These are phyloP conservation scores for Thera britannica DNA, from an alignment of 2,888 invertebrate species.

Conservation along the genomic window DNA sequence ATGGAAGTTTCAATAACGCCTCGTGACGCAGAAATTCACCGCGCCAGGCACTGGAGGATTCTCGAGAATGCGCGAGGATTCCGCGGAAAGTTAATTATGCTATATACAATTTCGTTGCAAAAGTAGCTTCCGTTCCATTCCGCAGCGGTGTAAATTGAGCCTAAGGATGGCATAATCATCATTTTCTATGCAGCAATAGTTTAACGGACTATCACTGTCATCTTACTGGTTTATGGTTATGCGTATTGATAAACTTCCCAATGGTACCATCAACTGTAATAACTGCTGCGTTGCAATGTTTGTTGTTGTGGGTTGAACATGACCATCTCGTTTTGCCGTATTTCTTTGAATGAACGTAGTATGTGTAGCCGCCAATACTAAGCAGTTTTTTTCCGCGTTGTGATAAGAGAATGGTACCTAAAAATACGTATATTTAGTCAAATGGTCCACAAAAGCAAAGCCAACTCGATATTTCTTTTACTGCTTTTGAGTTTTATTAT, in stretches of 20 bases:
- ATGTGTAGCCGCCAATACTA: slow-evolving; percentile 48
- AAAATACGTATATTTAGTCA: slow-evolving; percentile 19
- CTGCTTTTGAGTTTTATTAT: no score
- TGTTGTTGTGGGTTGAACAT: slow-evolving; percentile 47
- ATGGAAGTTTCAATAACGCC: no score
- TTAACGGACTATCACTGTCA: no score
- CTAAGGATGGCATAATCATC: no score
- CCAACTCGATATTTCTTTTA: not conserved
- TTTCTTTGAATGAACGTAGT: slow-evolving; percentile 28
- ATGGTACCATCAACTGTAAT: slow-evolving; percentile 42
- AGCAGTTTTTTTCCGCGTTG: slow-evolving; percentile 49
- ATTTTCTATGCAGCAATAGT: no score
- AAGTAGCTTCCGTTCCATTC: no score
- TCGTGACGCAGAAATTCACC: no score
- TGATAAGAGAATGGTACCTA: slow-evolving; percentile 45
- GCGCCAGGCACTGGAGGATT: no score
- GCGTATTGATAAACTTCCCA: slow-evolving; percentile 36
- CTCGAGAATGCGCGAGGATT: no score
- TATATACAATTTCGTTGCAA: no score
- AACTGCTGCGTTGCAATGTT: slow-evolving; percentile 44
- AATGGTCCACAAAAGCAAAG: not conserved
- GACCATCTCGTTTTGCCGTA: slow-evolving; percentile 33
- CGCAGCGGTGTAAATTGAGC: no score
- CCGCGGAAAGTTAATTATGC: no score
- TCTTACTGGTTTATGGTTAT: slow-evolving; percentile 34